phyloP scores from a whole-genome alignment of 2,888 invertebrate species.

The Prenolepis imparis region DNA sequence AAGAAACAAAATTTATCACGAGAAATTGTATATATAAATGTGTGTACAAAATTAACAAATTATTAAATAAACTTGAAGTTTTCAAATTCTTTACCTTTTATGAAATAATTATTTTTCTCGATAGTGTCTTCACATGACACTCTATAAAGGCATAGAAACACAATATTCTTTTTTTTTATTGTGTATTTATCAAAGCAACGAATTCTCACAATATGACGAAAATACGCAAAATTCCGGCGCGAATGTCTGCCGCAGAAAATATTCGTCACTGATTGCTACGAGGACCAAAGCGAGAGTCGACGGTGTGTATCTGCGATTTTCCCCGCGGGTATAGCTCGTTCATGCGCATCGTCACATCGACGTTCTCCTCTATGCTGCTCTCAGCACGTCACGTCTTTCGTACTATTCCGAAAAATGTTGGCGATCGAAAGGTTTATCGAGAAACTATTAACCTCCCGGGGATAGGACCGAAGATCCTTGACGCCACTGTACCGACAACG shows the following conservation, averaged over 20 bases:
- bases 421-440: conserved; percentile 65
- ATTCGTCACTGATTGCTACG: conserved; percentile 44
- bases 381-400: conserved; percentile 71
- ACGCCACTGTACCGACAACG: neutral
- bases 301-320: conserved; percentile 27
- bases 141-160: neutral
- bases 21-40: neutral
- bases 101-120: neutral
- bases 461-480: conserved; percentile 46
- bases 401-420: conserved; percentile 55
- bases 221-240: conserved; percentile 10
- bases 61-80: neutral
- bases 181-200: conserved; percentile 7
- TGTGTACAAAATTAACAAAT: neutral
- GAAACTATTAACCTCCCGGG: conserved; percentile 67
- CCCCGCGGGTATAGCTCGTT: conserved; percentile 44
- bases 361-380: conserved; percentile 53
- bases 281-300: conserved; percentile 35
- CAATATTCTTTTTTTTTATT: conserved; percentile 10
- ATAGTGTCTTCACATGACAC: neutral
- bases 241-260: conserved; percentile 13
- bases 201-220: conserved; percentile 1
- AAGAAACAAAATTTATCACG: neutral
- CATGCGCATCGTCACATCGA: conserved; percentile 27
- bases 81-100: neutral